These are phyloP conservation scores for Eclectus roratus DNA, from an alignment of 2,113 vertebrate species.

Conservation along the genomic window DNA sequence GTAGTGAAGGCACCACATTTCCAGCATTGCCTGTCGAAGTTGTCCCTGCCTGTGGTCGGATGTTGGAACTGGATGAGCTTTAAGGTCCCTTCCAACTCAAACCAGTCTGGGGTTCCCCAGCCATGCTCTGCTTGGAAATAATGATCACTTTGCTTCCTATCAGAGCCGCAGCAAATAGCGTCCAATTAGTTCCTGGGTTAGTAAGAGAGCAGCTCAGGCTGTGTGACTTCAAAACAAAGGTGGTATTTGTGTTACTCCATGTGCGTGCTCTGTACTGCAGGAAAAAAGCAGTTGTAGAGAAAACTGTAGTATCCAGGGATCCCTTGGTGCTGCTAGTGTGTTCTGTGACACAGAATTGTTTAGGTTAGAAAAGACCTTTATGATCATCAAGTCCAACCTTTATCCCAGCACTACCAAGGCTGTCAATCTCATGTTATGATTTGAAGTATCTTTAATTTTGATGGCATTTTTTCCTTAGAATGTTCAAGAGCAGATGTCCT, in stretches of 20 bases:
- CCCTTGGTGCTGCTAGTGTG: no score
- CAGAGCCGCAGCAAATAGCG: background rate
- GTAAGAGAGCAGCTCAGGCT: background rate
- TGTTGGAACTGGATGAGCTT: background rate
- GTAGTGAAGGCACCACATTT: background rate
- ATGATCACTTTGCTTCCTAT: accelerated
- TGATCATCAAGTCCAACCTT: no score
- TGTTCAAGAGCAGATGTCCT: background rate
- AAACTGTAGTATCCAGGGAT: background rate
- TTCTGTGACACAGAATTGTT: background rate
- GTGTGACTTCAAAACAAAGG: background rate
- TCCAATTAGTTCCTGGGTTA: background rate
- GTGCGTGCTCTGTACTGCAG: accelerated
- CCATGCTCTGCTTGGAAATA: background rate
- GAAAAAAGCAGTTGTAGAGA: background rate
- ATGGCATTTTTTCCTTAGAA: accelerated
- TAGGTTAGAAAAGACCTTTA: no score
- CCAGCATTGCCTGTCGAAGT: background rate
- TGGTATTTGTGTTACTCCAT: accelerated
- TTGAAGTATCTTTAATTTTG: background rate
- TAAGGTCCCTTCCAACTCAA: background rate
- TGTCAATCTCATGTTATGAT: accelerated
- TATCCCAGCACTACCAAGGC: no score
- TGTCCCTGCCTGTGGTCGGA: background rate
- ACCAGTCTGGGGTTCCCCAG: background rate